Evolutionary conservation across 2,113 vertebrate species (phyloP), one percentile per base, ranked within the genome.

Genomic region (Alethe diademata): DNA sequence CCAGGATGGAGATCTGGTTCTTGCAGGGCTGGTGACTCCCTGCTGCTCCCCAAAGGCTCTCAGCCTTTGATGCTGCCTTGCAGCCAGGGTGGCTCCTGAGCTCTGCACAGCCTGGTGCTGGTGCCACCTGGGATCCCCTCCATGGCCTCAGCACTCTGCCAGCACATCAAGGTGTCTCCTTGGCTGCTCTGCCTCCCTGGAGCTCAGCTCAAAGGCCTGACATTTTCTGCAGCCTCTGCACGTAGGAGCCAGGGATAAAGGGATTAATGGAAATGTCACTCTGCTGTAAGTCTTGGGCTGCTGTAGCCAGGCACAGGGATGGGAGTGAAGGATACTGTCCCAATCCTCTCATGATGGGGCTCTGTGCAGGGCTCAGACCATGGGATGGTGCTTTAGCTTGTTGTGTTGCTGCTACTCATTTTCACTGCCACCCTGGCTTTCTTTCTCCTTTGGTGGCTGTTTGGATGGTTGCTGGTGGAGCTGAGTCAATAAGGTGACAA

Each of bases 191-290:
- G 56, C 43, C 25, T 90, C 58, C 20, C 2, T 2, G 28, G 42
- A 73, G 42, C 79, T 86, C 8, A 3, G 36, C 72, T 86, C 1
- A 2, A 78, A 83, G 58, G 26, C 38, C 47, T 91, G 75, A 79
- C 60, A 43, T 96, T 94, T 93, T 88, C 78, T 69, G n/a, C 57
- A 69, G 56, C 75, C 28, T 8, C 47, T 9, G 29, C 66, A 24
- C 1, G 4, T 31, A 72, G 73, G 80, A 92, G 38, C 64, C 10
- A 25, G 43, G 65, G 70, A 86, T 78, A 47, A 95, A 97, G 88
- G 67, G 83, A 82, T 93, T 83, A 93, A 90, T 57, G 81, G 66
- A 79, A 91, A 81, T 94, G 74, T 80, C 89, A 86, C 42, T 78
- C 69, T 38, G 18, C 80, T 43, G 5, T 42, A 84, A 90, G 74